Evolutionary conservation across 2,888 invertebrate species (phyloP), one percentile per base, ranked within the genome.

Genomic region (Lordiphosa fenestrarum): DNA sequence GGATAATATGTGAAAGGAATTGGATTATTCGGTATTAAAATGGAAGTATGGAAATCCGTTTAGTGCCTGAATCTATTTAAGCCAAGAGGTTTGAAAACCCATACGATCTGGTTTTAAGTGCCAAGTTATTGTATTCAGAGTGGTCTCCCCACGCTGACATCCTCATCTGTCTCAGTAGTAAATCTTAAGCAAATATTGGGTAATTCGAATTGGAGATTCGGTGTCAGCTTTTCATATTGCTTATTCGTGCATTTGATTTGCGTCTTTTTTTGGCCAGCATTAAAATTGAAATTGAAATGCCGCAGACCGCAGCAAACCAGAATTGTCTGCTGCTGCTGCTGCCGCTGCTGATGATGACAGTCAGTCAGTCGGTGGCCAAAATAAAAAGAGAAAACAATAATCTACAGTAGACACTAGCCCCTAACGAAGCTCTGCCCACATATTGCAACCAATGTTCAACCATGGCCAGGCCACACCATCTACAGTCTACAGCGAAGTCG

Each of bases 271-370:
- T 54, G 50, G 77, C 63, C 58, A 41, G 77, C 63, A 81, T 73
- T 78, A 84, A 63, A 78, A 84, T 84, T 81, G 78, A 84, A 81
- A 78, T 78, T 73, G 78, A 77, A 78, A 84, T 76, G 71, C 84
- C 84, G 65, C 82, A 81, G 69, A 81, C 71, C 82, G 64, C 81
- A 76, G 39, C 58, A 42, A 38, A 36, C 13, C 51, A 51, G 44
- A 51, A 59, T 47, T 56, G 73, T 66, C 61, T 64, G 60, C 39
- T 46, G 38, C 57, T 40, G 40, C 68, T 58, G 71, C 40, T 40
- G 40, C 68, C 56, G 71, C 40, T 51, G 63, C 46, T 75, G 83
- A 69, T 80, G 72, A 47, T 62, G 44, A 57, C 38, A 63, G 39
- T 33, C 53, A 40, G 53, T 44, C 4, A 38, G 39, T 15, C 13